A percentile compares a stretch with the other conserved stretches of the same genome.
Evolutionary conservation across 2,113 vertebrate species (phyloP).

Genomic region (Halcyon senegalensis): DNA sequence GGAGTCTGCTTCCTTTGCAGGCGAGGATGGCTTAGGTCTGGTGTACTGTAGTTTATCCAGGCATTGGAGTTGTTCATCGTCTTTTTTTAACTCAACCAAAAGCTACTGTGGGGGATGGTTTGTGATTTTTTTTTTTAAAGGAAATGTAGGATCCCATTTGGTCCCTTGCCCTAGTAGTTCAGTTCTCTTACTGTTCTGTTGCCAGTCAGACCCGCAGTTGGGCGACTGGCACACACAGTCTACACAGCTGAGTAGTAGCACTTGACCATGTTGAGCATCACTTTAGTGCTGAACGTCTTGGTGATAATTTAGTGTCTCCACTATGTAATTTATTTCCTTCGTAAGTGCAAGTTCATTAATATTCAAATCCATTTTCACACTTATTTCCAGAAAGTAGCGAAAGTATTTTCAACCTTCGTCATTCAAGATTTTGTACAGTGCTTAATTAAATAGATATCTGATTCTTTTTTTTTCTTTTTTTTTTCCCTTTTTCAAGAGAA

Average conservation of each 20-base stretch:
- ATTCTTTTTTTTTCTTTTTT: neutral
- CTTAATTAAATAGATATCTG: neutral
- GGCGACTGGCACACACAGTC: neutral
- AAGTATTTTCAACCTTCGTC: neutral
- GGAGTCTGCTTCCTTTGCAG: neutral
- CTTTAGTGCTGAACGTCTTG: neutral
- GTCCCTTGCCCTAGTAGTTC: neutral
- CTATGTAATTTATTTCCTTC: neutral
- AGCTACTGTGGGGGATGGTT: neutral
- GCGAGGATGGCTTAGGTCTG: neutral
- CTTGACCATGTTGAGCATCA: neutral
- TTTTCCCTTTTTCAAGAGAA: neutral
- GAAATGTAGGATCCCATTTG: neutral
- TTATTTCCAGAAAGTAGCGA: neutral
- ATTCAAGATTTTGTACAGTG: neutral
- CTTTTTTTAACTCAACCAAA: neutral
- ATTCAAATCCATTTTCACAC: neutral
- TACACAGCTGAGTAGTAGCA: neutral
- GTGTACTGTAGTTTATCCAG: neutral
- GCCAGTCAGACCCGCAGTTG: neutral
- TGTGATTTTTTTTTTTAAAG: neutral
- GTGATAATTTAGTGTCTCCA: neutral
- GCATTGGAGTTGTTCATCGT: neutral
- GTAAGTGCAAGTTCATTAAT: neutral
- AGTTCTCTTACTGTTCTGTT: neutral